Percentiles rank a stretch among this genome's conserved stretches.
phyloP scores from a whole-genome alignment of 2,113 vertebrate genomes.

The Mandrillus leucophaeus region DNA sequence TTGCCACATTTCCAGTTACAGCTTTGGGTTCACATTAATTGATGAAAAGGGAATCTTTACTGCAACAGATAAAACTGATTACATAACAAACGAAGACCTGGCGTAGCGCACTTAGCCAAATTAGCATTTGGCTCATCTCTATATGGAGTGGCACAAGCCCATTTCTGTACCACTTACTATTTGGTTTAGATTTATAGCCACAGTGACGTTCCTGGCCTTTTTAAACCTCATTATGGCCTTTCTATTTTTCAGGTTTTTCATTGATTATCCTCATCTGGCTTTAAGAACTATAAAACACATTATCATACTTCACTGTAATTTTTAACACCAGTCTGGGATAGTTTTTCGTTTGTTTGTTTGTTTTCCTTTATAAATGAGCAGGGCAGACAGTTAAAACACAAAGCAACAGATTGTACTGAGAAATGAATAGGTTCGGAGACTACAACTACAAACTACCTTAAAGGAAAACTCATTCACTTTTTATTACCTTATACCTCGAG shows the following conservation, averaged over 20 bases:
- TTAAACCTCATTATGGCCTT: neutral
- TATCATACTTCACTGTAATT: slow-evolving; percentile 37
- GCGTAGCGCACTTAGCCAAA: neutral
- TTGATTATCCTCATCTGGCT: neutral
- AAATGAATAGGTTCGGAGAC: slow-evolving; percentile 46
- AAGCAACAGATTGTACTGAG: neutral
- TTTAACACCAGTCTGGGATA: neutral
- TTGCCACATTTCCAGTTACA: neutral
- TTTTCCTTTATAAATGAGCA: neutral
- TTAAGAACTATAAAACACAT: neutral
- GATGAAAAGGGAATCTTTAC: neutral
- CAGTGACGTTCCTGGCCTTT: neutral
- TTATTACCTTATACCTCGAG: slow-evolving; percentile 53
- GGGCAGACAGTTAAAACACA: neutral
- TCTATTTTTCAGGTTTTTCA: neutral
- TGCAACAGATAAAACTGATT: neutral
- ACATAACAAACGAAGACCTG: neutral
- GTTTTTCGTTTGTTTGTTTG: neutral
- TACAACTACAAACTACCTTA: slow-evolving; percentile 22
- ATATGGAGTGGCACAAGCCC: neutral
- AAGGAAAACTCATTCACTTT: slow-evolving; percentile 46
- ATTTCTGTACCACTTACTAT: neutral
- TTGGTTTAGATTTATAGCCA: neutral
- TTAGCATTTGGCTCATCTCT: slow-evolving; percentile 12
- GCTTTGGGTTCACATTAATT: neutral